Conservation (phyloP, 2,797 vertebrate species). For the Anguilla megastoma region DNA sequence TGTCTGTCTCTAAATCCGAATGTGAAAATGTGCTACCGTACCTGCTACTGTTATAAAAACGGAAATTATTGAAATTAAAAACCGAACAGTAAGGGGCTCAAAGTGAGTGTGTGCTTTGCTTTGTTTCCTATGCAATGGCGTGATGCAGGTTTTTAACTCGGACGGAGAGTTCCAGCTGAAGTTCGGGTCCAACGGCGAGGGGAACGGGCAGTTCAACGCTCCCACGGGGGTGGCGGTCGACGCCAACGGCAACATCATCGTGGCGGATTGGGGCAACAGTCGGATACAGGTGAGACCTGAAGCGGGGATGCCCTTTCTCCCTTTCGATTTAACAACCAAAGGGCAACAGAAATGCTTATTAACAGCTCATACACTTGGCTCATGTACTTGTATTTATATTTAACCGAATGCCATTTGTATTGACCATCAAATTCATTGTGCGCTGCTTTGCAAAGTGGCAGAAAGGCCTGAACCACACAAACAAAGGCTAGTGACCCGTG, state of each 20-base stretch:
- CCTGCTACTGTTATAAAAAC: background rate
- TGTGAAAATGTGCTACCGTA: background rate
- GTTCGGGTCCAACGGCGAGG: slow-evolving; percentile 96
- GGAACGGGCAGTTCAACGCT: slow-evolving; percentile 97
- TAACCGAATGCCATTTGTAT: background rate
- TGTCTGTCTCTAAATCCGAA: background rate
- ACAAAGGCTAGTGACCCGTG: too few species aligned
- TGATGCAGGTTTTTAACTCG: slow-evolving; percentile 89
- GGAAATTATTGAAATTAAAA: background rate
- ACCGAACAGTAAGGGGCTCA: background rate
- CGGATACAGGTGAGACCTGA: slow-evolving; percentile 85
- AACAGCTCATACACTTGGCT: background rate
- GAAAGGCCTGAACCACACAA: too few species aligned
- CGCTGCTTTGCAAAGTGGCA: too few species aligned
- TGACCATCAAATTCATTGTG: background rate
- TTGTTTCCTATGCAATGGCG: background rate
- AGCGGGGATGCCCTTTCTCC: background rate
- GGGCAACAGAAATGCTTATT: background rate
- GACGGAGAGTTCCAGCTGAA: slow-evolving; percentile 96
- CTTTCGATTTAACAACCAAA: background rate
- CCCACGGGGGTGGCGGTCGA: slow-evolving; percentile 98
- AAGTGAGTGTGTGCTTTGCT: background rate
- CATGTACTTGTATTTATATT: background rate
- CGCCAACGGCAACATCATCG: slow-evolving; percentile 94
- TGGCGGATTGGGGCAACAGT: slow-evolving; percentile 99